Evolutionary conservation across 1,140 invertebrate species (phyloP).

Genomic region (Ctenoplectra terminalis): DNA sequence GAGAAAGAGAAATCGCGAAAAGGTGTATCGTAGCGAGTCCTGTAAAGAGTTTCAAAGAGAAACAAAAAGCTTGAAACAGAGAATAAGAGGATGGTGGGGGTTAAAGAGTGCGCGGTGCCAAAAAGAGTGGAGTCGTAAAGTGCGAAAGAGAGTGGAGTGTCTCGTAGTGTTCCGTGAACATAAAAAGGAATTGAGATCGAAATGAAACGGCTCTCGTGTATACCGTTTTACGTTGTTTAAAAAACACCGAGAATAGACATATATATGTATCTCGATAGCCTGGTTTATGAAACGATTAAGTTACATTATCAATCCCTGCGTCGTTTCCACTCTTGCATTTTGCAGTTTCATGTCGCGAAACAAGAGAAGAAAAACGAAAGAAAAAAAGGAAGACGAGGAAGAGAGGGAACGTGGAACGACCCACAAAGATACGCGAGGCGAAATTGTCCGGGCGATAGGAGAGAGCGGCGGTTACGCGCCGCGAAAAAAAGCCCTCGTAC

Average conservation of each 20-base stretch:
- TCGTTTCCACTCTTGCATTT: neutral
- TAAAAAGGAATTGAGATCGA: neutral
- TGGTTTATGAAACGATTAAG: constrained; percentile 5
- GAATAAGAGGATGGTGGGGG: no score
- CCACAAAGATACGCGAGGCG: constrained; percentile 31
- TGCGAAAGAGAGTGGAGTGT: neutral
- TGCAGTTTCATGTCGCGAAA: no score
- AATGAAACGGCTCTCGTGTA: neutral
- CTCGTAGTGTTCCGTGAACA: neutral
- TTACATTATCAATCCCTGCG: constrained; percentile 14
- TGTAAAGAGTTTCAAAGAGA: constrained; percentile 19
- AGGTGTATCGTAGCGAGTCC: constrained; percentile 2
- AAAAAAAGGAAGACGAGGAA: neutral
- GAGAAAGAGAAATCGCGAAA: neutral
- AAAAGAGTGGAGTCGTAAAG: constrained; percentile 18
- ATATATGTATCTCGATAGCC: neutral
- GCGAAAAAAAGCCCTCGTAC: constrained; percentile 26
- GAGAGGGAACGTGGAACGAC: neutral
- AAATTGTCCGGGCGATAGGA: constrained; percentile 36
- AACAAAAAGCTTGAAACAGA: constrained; percentile 6
- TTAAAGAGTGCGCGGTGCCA: constrained; percentile 29
- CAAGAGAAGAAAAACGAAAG: neutral
- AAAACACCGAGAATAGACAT: neutral
- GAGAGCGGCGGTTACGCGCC: neutral
- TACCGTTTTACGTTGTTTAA: neutral